Evolutionary conservation across 2,797 vertebrate species (phyloP).

Genomic region (Discoglossus pictus): DNA sequence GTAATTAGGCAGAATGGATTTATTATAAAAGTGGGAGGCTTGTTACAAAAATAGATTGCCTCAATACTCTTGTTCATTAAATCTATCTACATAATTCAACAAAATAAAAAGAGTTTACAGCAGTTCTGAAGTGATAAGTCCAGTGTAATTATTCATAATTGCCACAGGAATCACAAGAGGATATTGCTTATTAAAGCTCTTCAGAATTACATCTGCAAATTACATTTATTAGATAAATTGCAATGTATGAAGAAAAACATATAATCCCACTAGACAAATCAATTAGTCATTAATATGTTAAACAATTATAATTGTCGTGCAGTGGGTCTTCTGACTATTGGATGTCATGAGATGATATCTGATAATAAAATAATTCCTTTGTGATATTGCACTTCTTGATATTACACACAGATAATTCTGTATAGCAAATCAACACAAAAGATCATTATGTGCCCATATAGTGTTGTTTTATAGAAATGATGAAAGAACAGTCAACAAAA

Average conservation of each 20-base stretch:
- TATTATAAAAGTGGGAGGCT: constrained; percentile 22
- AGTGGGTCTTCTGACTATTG: not conserved
- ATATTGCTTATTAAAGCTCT: constrained; percentile 44
- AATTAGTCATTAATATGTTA: constrained; percentile 26
- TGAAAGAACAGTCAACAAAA: too few species aligned
- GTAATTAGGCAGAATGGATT: constrained; percentile 33
- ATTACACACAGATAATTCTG: too few species aligned
- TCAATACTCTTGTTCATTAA: constrained; percentile 39
- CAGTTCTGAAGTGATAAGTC: constrained; percentile 32
- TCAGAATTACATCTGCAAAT: constrained; percentile 28
- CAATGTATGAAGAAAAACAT: constrained; percentile 13
- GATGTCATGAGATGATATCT: not conserved
- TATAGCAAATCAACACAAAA: too few species aligned
- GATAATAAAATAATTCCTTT: too few species aligned
- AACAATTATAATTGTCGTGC: constrained; percentile 22
- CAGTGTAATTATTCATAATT: constrained; percentile 41
- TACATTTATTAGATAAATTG: constrained; percentile 14
- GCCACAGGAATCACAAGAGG: constrained; percentile 35
- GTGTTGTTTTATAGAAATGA: too few species aligned
- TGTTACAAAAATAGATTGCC: constrained; percentile 33
- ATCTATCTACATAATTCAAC: constrained; percentile 21
- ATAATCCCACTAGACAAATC: constrained; percentile 18
- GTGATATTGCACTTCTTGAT: too few species aligned
- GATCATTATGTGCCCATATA: too few species aligned
- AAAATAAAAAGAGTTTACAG: constrained; percentile 29